Conservation (phyloP, 2,113 vertebrate species). For the Brienomyrus brachyistius region DNA sequence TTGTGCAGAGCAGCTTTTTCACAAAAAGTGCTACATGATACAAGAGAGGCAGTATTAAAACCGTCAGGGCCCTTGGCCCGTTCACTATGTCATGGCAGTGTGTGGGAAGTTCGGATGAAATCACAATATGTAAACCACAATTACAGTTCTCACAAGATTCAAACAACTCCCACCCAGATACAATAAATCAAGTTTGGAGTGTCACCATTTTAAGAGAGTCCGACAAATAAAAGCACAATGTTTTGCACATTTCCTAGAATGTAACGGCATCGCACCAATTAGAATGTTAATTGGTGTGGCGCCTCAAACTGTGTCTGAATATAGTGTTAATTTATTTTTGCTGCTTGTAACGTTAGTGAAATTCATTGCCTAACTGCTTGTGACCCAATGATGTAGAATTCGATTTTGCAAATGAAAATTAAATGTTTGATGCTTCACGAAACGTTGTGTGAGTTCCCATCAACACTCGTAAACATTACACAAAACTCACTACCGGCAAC, state of each 20-base stretch:
- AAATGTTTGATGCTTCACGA: conserved; percentile 36
- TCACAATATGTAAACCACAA: neutral
- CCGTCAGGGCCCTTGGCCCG: neutral
- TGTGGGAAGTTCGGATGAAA: neutral
- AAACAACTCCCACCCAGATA: neutral
- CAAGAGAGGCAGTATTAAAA: neutral
- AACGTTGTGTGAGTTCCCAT: neutral
- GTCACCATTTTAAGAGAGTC: neutral
- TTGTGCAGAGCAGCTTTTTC: neutral
- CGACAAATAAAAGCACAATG: neutral
- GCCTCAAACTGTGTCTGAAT: conserved; percentile 30
- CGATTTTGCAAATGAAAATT: conserved; percentile 48
- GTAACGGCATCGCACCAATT: neutral
- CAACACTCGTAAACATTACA: neutral
- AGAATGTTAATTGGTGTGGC: conserved; percentile 4
- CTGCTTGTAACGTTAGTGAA: conserved; percentile 32
- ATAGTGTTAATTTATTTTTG: neutral
- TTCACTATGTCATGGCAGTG: neutral
- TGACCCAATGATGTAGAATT: conserved; percentile 15
- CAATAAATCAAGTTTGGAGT: neutral
- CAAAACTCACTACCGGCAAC: neutral
- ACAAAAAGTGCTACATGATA: neutral
- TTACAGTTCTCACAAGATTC: neutral
- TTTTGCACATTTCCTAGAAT: neutral
- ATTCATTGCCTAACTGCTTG: conserved; percentile 34